Conservation (phyloP, 2,113 vertebrate genomes). For the Rhinolophus sinicus region DNA sequence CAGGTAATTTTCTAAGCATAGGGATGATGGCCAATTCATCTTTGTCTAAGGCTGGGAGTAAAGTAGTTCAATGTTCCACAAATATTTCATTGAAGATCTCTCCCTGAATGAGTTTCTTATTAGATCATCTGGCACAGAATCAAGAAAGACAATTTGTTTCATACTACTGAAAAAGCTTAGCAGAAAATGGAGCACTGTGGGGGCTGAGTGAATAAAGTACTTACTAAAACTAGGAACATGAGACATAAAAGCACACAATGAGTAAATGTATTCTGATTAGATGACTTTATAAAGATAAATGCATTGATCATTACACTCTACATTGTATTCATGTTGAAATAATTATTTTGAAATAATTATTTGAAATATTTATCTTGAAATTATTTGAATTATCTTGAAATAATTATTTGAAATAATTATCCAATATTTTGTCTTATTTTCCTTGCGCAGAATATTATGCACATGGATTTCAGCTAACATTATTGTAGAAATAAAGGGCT, state of each 20-base stretch:
- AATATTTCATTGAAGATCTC: slow-evolving; percentile 42
- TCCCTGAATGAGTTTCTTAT: slow-evolving; percentile 29
- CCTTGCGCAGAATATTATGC: not conserved
- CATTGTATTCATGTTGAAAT: slow-evolving; percentile 29
- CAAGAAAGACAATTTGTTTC: slow-evolving; percentile 27
- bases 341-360: slow-evolving; percentile 13
- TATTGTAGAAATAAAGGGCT: not conserved
- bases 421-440: slow-evolving; percentile 40
- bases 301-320: not conserved
- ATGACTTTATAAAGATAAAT: slow-evolving; percentile 12
- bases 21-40: not conserved
- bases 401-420: not conserved
- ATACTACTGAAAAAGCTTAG: slow-evolving; percentile 17
- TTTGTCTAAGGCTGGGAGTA: not conserved
- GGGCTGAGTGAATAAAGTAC: slow-evolving; percentile 13
- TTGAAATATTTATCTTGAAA: not conserved
- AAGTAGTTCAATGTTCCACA: slow-evolving; percentile 40
- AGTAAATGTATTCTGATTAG: not conserved
- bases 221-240: slow-evolving; percentile 20
- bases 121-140: slow-evolving; percentile 38
- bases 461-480: slow-evolving; percentile 14
- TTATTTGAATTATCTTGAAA: no score
- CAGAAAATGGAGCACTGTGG: not conserved
- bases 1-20: slow-evolving; percentile 17
- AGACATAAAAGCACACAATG: not conserved